Evolutionary conservation across 2,888 invertebrate species (phyloP), one percentile per base, ranked within the genome.

Genomic region (Caradrina kadenii): DNA sequence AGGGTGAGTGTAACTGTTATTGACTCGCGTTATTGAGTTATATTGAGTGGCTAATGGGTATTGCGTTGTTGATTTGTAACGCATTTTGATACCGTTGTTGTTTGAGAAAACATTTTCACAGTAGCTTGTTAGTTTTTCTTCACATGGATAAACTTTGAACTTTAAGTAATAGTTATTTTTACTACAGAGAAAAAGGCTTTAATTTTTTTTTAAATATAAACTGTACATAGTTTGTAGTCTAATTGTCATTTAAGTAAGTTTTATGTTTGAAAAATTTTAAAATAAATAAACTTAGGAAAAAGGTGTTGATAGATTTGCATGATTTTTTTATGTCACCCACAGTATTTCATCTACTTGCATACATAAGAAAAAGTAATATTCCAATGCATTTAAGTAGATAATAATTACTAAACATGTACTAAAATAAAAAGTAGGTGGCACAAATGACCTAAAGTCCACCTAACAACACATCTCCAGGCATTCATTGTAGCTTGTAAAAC

Each of bases 21-120:
- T 93, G 92, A 93, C 90, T 93, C 86, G 87, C 75, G 81, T 92
- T 90, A 93, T 93, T 91, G 91, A 91, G 91, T 93, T 92, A 92
- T 82, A 90, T 92, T 90, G 92, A 93, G 91, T 93, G 91, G 89
- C 88, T 90, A 87, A 88, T 86, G 83, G 86, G 87, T 85, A 83
- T 80, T 84, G 83, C 82, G 80, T 83, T 79, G 76, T 85, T 81
- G 83, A 83, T 86, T 85, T 62, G 76, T 59, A 60, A 81, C 69
- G 79, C 73, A 76, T 84, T 85, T 74, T 76, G 72, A 84, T 84
- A 72, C 75, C 70, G 59, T 62, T 65, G 60, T 60, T 70, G 45
- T 72, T 73, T 63, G 22, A 61, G 68, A 55, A 55, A 64, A 80
- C 55, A 61, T 64, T 80, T 75, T 70, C 49, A 63, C 15, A 80